phyloP scores from a whole-genome alignment of 2,888 invertebrate genomes.

The Orgyia antiqua region DNA sequence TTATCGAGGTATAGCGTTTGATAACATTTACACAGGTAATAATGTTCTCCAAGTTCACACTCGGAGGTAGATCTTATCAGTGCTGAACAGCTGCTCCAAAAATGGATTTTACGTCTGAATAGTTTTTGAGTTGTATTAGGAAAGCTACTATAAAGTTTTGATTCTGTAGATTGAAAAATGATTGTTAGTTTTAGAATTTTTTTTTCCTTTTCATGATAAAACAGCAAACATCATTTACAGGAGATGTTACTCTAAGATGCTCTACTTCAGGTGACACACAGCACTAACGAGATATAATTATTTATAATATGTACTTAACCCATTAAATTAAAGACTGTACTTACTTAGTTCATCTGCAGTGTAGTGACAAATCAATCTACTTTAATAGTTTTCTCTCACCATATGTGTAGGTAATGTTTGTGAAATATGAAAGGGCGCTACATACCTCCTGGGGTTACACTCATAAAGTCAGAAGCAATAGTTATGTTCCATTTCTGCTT shows the following conservation, averaged over 20 bases:
- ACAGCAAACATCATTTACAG: no score
- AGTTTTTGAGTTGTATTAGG: neutral
- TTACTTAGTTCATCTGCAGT: no score
- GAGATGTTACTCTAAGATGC: no score
- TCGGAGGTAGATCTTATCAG: constrained; percentile 26
- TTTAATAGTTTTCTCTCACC: neutral
- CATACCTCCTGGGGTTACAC: constrained; percentile 2
- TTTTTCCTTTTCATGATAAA: no score
- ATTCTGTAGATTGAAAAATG: no score
- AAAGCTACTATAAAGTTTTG: no score
- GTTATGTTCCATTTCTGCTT: constrained; percentile 3
- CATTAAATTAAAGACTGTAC: no score
- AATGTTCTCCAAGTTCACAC: constrained; percentile 25
- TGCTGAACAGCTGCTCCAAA: constrained; percentile 19
- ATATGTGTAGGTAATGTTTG: constrained; percentile 1
- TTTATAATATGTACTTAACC: no score
- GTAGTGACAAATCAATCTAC: no score
- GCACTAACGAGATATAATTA: no score
- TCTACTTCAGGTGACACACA: no score
- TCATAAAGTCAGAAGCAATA: constrained; percentile 1
- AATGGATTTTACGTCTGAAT: constrained; percentile 11
- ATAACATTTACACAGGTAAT: constrained; percentile 28
- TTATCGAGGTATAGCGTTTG: constrained; percentile 30
- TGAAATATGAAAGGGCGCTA: constrained; percentile 5
- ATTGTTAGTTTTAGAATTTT: no score